Percentiles rank a stretch among this genome's conserved stretches.
Evolutionary conservation across 2,888 invertebrate genomes (phyloP).

Genomic region (Teleogryllus oceanicus): DNA sequence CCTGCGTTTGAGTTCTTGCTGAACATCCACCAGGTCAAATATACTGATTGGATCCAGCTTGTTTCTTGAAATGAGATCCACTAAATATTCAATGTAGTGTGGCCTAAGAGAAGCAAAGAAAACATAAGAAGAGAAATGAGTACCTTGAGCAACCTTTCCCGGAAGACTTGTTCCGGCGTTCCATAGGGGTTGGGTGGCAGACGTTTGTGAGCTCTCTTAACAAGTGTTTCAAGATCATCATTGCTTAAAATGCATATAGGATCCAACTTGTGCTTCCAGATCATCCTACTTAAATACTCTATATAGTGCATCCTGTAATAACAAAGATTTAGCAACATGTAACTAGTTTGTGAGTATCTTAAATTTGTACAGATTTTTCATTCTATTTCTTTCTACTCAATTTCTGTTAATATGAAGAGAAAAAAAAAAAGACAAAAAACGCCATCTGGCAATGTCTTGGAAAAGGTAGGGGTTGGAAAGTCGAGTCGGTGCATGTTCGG

Average conservation of each 20-base stretch:
- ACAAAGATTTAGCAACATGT: constrained; percentile 28
- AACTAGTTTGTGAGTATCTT: constrained; percentile 18
- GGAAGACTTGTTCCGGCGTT: constrained; percentile 63
- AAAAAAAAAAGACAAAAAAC: no score
- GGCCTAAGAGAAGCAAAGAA: constrained; percentile 55
- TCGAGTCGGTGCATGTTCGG: no score
- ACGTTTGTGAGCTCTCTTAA: constrained; percentile 68
- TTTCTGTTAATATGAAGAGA: no score
- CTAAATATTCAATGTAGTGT: constrained; percentile 95
- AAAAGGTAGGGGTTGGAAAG: no score
- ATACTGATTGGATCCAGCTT: constrained; percentile 85
- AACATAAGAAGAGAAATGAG: constrained; percentile 34
- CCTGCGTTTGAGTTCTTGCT: constrained; percentile 80
- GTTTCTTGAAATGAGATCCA: constrained; percentile 76
- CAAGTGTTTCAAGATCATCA: constrained; percentile 79
- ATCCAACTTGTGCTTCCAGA: constrained; percentile 69
- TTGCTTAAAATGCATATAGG: constrained; percentile 71
- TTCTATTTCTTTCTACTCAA: no score
- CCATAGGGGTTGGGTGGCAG: constrained; percentile 75
- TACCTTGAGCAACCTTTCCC: constrained; percentile 63
- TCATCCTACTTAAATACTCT: constrained; percentile 79
- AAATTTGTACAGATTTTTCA: neutral
- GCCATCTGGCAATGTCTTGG: no score
- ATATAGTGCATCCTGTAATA: constrained; percentile 77
- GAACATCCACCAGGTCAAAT: constrained; percentile 81